phyloP scores from a whole-genome alignment of 2,888 invertebrate species.

The Mamestra brassicae region DNA sequence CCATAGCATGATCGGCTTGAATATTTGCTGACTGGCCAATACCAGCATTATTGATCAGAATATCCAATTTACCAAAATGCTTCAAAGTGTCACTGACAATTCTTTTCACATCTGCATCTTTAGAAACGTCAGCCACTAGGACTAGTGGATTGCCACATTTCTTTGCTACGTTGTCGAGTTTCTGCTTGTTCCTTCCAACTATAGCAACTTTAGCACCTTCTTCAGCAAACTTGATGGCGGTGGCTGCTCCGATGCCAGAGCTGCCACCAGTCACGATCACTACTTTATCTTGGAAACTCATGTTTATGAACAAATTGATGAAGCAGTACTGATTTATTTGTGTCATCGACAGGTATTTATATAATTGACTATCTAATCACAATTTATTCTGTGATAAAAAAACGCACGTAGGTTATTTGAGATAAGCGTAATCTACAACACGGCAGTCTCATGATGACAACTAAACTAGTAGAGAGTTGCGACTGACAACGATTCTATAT shows the following conservation, averaged over 20 bases:
- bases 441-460: not conserved
- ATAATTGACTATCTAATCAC: conserved; percentile 1
- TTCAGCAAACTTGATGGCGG: conserved; percentile 54
- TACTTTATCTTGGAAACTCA: conserved; percentile 69
- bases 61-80: conserved; percentile 27
- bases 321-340: not conserved
- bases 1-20: conserved; percentile 38
- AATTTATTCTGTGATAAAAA: not conserved
- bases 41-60: conserved; percentile 41
- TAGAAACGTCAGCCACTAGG: conserved; percentile 29
- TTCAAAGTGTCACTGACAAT: conserved; percentile 34
- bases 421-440: not conserved
- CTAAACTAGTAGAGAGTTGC: not conserved
- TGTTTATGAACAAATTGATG: conserved; percentile 20
- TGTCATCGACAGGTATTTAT: not conserved
- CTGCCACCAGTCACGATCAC: conserved; percentile 70
- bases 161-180: conserved; percentile 50
- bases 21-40: not conserved
- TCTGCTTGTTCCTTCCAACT: conserved; percentile 60
- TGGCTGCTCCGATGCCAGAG: conserved; percentile 70
- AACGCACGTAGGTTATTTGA: not conserved
- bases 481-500: not conserved
- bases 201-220: conserved; percentile 65
- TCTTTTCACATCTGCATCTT: conserved; percentile 38
- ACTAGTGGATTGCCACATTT: conserved; percentile 39